These are phyloP conservation scores for Trematocara unimaculatum DNA, from an alignment of 2,113 vertebrate genomes.

Conservation along the genomic window DNA sequence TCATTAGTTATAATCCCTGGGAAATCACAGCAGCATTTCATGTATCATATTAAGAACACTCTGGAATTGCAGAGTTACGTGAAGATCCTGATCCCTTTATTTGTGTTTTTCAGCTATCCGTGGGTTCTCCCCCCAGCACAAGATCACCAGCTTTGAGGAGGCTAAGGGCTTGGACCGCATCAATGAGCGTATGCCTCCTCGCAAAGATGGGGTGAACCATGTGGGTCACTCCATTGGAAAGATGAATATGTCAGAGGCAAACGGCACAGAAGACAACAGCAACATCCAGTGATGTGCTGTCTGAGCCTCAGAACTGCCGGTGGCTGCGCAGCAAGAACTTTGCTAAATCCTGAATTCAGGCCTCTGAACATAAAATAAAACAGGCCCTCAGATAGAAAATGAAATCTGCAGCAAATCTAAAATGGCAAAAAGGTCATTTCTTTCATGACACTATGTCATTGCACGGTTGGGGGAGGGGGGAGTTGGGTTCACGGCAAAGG, in stretches of 20 bases:
- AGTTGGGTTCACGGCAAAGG: slow-evolving; percentile 21
- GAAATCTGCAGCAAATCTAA: slow-evolving; percentile 64
- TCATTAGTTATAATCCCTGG: background rate
- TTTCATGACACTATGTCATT: slow-evolving; percentile 60
- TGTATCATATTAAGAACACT: background rate
- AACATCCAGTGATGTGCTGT: slow-evolving; percentile 76
- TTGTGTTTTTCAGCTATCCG: slow-evolving; percentile 69
- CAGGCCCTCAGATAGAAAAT: slow-evolving; percentile 59
- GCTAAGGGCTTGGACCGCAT: slow-evolving; percentile 81
- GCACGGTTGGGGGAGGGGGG: slow-evolving; percentile 44
- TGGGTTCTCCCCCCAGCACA: slow-evolving; percentile 80
- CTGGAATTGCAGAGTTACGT: background rate
- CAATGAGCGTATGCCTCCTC: slow-evolving; percentile 81
- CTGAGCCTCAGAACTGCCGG: slow-evolving; percentile 43
- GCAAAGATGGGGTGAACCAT: slow-evolving; percentile 76
- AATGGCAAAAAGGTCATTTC: slow-evolving; percentile 51
- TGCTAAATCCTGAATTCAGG: slow-evolving; percentile 70
- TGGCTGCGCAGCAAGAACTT: slow-evolving; percentile 59
- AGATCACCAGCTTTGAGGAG: slow-evolving; percentile 80
- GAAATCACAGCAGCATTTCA: background rate
- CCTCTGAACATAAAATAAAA: slow-evolving; percentile 67
- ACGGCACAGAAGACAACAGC: slow-evolving; percentile 80
- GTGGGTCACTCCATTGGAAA: slow-evolving; percentile 79
- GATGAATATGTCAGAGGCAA: slow-evolving; percentile 80
- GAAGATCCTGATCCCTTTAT: background rate